Conservation (phyloP, 1,140 invertebrate species). For the Physella acuta region DNA sequence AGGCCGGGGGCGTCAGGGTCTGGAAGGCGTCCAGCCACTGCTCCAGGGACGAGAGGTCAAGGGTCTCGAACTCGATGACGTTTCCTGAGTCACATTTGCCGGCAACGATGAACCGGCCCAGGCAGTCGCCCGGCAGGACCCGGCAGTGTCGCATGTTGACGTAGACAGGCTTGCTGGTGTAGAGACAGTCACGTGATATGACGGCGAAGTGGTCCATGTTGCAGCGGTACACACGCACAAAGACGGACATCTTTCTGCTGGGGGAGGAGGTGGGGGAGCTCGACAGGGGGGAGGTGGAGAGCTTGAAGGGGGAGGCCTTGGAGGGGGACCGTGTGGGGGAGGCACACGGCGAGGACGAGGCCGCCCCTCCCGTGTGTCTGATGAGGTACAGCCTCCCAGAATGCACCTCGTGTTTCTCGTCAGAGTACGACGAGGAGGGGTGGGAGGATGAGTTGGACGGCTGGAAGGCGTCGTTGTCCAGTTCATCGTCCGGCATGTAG, state of each 20-base stretch:
- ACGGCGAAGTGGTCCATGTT: constrained; percentile 24
- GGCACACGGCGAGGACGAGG: not conserved
- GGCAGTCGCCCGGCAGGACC: constrained; percentile 16
- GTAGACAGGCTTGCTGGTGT: constrained; percentile 17
- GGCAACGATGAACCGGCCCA: constrained; percentile 18
- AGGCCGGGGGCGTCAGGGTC: constrained; percentile 1
- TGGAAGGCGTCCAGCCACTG: constrained; percentile 25
- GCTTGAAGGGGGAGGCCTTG: not conserved
- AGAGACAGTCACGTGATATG: constrained; percentile 11
- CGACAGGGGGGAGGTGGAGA: constrained; percentile 1
- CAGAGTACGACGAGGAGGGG: not conserved
- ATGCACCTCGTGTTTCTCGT: constrained; percentile 23
- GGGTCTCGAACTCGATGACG: constrained; percentile 21
- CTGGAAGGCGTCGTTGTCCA: constrained; percentile 20
- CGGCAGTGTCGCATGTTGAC: constrained; percentile 22
- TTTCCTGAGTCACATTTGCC: constrained; percentile 19
- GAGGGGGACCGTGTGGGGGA: constrained; percentile 3
- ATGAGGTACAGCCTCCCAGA: constrained; percentile 22
- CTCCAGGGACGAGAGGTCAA: constrained; percentile 18
- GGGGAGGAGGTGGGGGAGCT: not conserved
- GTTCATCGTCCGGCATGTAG: constrained; percentile 2
- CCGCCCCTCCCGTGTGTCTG: constrained; percentile 2
- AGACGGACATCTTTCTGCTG: constrained; percentile 13
- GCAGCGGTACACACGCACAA: constrained; percentile 18
- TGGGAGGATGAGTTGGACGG: not conserved